phyloP scores from a whole-genome alignment of 2,113 vertebrate genomes.

The Oreochromis tanganicae region DNA sequence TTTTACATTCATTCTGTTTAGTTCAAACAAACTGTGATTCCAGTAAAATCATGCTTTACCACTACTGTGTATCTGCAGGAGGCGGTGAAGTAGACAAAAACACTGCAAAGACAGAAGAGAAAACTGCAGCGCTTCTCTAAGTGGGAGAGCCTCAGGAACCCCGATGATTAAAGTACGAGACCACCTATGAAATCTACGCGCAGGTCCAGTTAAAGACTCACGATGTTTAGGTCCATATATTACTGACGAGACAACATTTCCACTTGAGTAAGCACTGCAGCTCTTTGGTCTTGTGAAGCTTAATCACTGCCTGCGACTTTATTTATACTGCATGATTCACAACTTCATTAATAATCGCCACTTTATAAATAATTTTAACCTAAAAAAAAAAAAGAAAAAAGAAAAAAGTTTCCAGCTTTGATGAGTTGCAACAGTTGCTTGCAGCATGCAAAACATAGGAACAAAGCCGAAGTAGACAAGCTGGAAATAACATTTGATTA shows the following conservation, averaged over 20 bases:
- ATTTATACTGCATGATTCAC: background rate
- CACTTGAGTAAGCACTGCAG: background rate
- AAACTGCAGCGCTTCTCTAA: background rate
- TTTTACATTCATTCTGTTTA: background rate
- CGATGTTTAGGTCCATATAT: background rate
- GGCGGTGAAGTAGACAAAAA: background rate
- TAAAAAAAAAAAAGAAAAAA: fast-evolving
- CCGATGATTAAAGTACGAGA: background rate
- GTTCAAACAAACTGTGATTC: background rate
- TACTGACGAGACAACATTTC: background rate
- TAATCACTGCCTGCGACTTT: background rate
- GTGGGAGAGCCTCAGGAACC: background rate
- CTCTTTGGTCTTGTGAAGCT: background rate
- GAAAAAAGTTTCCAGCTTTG: background rate
- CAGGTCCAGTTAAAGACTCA: background rate
- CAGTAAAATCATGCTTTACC: constrained; percentile 9
- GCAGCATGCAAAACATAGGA: background rate
- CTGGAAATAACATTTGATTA: background rate
- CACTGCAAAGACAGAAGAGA: background rate
- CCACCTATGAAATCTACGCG: background rate
- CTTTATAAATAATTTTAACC: background rate
- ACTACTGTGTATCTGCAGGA: background rate
- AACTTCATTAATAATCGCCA: background rate
- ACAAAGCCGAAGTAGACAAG: background rate
- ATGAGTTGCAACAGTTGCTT: background rate